phyloP scores from a whole-genome alignment of 2,888 invertebrate genomes.

The Therioaphis trifolii region DNA sequence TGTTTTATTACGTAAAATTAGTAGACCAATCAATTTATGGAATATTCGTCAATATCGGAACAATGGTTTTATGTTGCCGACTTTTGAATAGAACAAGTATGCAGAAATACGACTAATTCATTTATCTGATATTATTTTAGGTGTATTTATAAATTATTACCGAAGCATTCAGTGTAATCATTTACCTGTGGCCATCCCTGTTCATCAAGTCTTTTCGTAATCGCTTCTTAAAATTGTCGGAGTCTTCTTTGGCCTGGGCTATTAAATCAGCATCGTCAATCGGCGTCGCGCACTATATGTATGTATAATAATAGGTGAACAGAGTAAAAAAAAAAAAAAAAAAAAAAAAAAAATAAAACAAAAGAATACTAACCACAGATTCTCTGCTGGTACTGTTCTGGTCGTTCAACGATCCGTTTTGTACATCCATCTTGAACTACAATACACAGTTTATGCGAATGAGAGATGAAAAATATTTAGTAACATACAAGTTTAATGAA shows the following conservation, averaged over 20 bases:
- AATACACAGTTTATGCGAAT: neutral
- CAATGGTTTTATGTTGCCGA: neutral
- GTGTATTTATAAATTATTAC: too few relatives aligned
- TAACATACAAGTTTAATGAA: neutral
- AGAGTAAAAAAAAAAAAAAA: neutral
- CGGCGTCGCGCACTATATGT: slow-evolving; percentile 67
- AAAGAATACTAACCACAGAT: slow-evolving; percentile 25
- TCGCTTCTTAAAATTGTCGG: slow-evolving; percentile 83
- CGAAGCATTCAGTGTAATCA: slow-evolving; percentile 62
- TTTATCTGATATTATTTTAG: neutral
- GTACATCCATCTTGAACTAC: slow-evolving; percentile 43
- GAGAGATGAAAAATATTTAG: neutral
- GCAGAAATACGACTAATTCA: neutral
- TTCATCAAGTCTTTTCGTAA: slow-evolving; percentile 86
- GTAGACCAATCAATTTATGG: neutral
- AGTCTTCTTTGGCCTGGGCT: slow-evolving; percentile 73
- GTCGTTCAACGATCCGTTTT: slow-evolving; percentile 51
- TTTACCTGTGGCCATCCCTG: slow-evolving; percentile 84
- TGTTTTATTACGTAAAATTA: neutral
- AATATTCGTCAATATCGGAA: neutral
- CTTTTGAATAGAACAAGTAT: neutral
- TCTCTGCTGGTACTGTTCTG: slow-evolving; percentile 50
- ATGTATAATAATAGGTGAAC: neutral
- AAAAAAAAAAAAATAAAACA: neutral
- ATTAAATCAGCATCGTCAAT: slow-evolving; percentile 66